phyloP scores from a whole-genome alignment of 2,113 vertebrate species.

The Crypturellus undulatus region DNA sequence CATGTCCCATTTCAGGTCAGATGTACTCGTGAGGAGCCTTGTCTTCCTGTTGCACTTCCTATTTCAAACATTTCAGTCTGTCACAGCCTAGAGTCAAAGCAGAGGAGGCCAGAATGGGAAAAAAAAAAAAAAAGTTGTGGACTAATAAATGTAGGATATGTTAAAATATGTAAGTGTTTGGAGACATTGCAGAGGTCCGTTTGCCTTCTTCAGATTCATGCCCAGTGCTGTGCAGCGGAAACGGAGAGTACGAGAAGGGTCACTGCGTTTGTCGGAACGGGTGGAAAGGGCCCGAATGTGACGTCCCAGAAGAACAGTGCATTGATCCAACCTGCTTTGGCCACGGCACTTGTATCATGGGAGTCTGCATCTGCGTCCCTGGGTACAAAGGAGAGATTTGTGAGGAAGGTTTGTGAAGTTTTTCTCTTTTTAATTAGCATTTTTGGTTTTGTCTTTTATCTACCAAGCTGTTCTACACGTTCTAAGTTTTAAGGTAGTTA shows the following conservation, averaged over 20 bases:
- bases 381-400: constrained; percentile 96
- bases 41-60: neutral
- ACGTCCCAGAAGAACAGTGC: constrained; percentile 94
- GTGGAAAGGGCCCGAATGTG: constrained; percentile 96
- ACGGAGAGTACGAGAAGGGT: constrained; percentile 95
- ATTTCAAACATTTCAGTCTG: neutral
- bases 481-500: neutral
- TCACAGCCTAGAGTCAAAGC: neutral
- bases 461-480: neutral
- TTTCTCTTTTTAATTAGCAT: fast-evolving
- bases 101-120: neutral
- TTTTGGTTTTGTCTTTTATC: neutral
- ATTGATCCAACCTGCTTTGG: constrained; percentile 96
- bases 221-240: constrained; percentile 94
- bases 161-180: constrained; percentile 38
- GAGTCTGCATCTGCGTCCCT: constrained; percentile 91
- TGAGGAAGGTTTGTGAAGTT: constrained; percentile 87
- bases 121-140: neutral
- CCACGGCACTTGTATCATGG: constrained; percentile 93
- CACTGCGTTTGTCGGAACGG: constrained; percentile 91
- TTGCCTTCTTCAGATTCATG: constrained; percentile 88
- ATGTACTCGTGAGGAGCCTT: neutral
- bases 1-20: neutral
- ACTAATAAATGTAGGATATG: neutral
- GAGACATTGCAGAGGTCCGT: neutral